These are phyloP conservation scores for Cremastobaeus sp. DNA, from an alignment of 2,888 invertebrate species.

Conservation along the genomic window DNA sequence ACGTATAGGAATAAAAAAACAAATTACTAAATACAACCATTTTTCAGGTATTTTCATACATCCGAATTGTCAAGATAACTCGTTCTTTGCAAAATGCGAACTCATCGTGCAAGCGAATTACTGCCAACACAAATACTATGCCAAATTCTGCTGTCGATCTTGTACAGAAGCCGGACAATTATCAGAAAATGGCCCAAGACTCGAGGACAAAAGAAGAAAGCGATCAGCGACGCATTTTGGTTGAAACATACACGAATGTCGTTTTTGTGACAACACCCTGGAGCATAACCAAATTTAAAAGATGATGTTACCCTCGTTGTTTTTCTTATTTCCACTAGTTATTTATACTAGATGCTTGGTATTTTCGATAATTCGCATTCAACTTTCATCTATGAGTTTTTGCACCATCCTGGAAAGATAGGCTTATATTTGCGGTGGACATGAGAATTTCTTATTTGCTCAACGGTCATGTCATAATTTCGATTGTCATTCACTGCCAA, in stretches of 20 bases:
- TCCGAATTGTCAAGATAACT: constrained; percentile 91
- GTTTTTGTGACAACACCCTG: constrained; percentile 47
- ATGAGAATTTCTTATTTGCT: constrained; percentile 51
- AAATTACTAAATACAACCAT: not conserved
- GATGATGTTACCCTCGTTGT: no score
- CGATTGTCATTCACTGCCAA: constrained; percentile 77
- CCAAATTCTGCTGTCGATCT: constrained; percentile 94
- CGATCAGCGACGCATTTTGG: constrained; percentile 58
- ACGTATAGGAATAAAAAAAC: not conserved
- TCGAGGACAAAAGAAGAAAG: constrained; percentile 71
- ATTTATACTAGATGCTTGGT: no score
- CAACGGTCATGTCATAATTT: constrained; percentile 67
- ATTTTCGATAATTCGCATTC: no score
- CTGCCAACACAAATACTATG: constrained; percentile 94
- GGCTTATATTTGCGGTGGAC: constrained; percentile 25
- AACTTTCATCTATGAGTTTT: no score
- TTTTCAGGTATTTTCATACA: constrained; percentile 85
- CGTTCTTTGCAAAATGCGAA: constrained; percentile 92
- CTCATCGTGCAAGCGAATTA: constrained; percentile 91
- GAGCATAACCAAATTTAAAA: constrained; percentile 44
- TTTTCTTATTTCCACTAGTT: no score
- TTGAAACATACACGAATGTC: constrained; percentile 40
- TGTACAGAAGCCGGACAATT: constrained; percentile 92
- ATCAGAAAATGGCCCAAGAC: constrained; percentile 79
- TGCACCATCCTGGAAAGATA: no score